phyloP scores from a whole-genome alignment of 2,113 vertebrate genomes.

The Ammodramus savannarum region DNA sequence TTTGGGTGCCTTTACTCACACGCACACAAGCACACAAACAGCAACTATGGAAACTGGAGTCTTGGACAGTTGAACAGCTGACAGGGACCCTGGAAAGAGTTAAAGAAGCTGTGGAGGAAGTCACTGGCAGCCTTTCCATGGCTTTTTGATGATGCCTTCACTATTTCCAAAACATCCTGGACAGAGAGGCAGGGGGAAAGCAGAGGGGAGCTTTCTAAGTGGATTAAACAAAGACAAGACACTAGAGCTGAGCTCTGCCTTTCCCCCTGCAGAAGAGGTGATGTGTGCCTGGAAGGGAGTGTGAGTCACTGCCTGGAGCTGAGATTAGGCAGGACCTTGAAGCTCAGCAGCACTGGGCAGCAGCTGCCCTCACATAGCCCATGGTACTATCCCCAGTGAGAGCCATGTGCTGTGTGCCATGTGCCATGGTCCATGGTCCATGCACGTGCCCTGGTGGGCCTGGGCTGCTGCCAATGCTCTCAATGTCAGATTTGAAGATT shows the following conservation, averaged over 20 bases:
- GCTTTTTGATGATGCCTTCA: not conserved
- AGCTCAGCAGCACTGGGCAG: not conserved
- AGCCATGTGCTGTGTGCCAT: fast-evolving
- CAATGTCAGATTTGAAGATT: not conserved
- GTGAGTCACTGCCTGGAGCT: not conserved
- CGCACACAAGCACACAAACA: fast-evolving
- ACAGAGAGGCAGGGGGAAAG: not conserved
- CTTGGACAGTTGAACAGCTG: not conserved
- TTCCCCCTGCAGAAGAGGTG: fast-evolving
- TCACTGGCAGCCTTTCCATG: not conserved
- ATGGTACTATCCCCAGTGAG: fast-evolving
- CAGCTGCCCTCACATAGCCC: fast-evolving
- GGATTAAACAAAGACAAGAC: not conserved
- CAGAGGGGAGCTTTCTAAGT: not conserved
- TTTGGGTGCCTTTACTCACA: not conserved
- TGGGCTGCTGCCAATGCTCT: not conserved
- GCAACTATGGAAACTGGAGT: not conserved
- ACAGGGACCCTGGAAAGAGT: not conserved
- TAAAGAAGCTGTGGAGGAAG: not conserved
- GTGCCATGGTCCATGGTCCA: not conserved
- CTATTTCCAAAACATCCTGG: not conserved
- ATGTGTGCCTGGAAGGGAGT: not conserved
- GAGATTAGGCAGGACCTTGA: not conserved
- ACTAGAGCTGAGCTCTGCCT: not conserved
- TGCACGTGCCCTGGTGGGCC: fast-evolving